phyloP scores from a whole-genome alignment of 2,888 invertebrate genomes.

The Melipona bicolor region DNA sequence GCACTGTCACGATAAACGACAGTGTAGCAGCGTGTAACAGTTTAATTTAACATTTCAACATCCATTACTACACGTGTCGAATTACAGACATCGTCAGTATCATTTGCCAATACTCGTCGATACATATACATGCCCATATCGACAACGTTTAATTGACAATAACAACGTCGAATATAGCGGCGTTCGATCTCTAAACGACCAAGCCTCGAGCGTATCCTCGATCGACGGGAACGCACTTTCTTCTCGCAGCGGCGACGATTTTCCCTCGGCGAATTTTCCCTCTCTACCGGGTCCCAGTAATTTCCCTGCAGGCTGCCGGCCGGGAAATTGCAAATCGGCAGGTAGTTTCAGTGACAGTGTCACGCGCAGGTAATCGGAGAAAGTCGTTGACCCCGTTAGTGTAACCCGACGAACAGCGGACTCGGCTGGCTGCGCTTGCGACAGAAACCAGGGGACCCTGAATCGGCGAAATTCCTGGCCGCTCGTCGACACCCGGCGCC shows the following conservation, averaged over 20 bases:
- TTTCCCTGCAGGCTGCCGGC: constrained; percentile 11
- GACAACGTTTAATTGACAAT: not conserved
- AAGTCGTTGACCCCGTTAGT: constrained; percentile 79
- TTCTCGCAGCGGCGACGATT: constrained; percentile 2
- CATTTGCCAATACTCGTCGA: too few species aligned
- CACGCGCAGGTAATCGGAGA: constrained; percentile 78
- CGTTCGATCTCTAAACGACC: not conserved
- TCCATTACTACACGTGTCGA: too few species aligned
- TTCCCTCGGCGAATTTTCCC: constrained; percentile 1
- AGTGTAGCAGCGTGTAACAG: too few species aligned
- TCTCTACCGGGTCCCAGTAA: constrained; percentile 10
- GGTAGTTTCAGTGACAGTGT: constrained; percentile 62
- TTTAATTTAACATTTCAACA: too few species aligned
- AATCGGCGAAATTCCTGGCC: constrained; percentile 66
- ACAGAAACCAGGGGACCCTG: constrained; percentile 56
- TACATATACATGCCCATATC: too few species aligned
- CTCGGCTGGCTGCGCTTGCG: constrained; percentile 62
- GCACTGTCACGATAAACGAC: too few species aligned
- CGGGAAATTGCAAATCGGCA: constrained; percentile 54
- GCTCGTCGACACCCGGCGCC: constrained; percentile 48
- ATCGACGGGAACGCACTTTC: constrained; percentile 28
- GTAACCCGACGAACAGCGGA: constrained; percentile 55
- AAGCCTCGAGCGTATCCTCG: not conserved
- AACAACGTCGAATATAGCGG: not conserved
- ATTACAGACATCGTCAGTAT: too few species aligned